Base-by-base conservation (phyloP, 92 coral and sea anemone species). In the Muricea muricata region DNA sequence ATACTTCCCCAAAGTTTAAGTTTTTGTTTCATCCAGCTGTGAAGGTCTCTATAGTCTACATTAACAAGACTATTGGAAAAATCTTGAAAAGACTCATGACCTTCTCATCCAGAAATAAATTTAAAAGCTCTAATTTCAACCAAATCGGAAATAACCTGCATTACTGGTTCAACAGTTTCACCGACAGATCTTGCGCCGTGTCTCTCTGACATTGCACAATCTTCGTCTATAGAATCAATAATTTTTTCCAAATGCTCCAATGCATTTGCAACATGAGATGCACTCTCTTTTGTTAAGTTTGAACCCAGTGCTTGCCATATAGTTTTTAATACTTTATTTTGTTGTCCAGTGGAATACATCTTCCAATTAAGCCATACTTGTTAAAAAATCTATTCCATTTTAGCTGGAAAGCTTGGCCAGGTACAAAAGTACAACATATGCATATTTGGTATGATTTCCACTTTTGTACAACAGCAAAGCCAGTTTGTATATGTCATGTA, bases 351-450 rank as follows among this genome's bases (percentile, higher is more conserved):
- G 90, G 75, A 20, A 87, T 93, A 56, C 72, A 57, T 42, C 74
- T 58, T 1, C 92, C 92, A 10, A 71, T 57, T 0, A 80, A 65
- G 56, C 97, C 97, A 87, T 90, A 80, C 26, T 90, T 88, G 87
- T 92, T 92, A 71, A 68, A 90, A 73, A 92, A 92, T 12, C 93
- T 54, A 50, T 92, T 92, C 90, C 90, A 91, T 31, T 80, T 73
- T 0, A 91, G 63, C 69, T 71, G 88, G 69, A 80, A 85, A 29
- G 92, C 87, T 87, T 92, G 48, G 88, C 86, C 42, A 92, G 80
- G 72, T 87, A 71, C 11, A 93, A 82, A 29, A 90, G 89, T 30
- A 85, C 91, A 76, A 85, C 92, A 88, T 93, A 93, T 6, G 92
- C 82, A 85, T 93, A 93, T 70, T 93, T 93, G 75, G 52, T 34